phyloP scores from a whole-genome alignment of 2,888 invertebrate species.

The Amiota mariae region DNA sequence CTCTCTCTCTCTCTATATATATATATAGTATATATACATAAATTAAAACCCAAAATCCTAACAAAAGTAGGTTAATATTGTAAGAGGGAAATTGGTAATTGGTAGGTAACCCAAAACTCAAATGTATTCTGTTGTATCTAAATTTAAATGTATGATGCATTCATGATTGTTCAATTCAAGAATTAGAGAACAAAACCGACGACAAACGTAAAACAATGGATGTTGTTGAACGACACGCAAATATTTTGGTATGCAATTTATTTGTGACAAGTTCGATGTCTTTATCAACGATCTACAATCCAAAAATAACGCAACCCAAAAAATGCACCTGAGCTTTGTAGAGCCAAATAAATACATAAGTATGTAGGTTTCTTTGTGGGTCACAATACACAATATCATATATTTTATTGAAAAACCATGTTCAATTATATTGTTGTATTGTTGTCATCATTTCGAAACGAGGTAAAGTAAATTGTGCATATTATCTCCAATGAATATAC shows the following conservation, averaged over 20 bases:
- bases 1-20: no score
- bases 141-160: conserved; percentile 63
- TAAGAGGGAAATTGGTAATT: not conserved
- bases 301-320: not conserved
- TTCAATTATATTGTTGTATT: not conserved
- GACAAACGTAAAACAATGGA: conserved; percentile 35
- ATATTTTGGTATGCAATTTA: conserved; percentile 56
- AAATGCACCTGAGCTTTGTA: not conserved
- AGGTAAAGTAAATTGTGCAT: conserved; percentile 14
- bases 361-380: not conserved
- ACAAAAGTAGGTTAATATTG: no score
- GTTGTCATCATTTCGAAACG: conserved; percentile 1
- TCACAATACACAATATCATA: not conserved
- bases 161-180: conserved; percentile 28
- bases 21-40: not conserved
- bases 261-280: conserved; percentile 70
- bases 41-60: no score
- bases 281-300: conserved; percentile 49
- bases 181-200: conserved; percentile 15
- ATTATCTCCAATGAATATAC: not conserved
- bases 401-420: no score
- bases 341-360: not conserved
- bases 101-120: conserved; percentile 24
- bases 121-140: conserved; percentile 50
- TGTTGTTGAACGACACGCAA: conserved; percentile 31